A percentile compares a stretch with the other conserved stretches of the same genome.
Evolutionary conservation across 2,888 invertebrate species (phyloP).

Genomic region (Leptinotarsa haldemani): DNA sequence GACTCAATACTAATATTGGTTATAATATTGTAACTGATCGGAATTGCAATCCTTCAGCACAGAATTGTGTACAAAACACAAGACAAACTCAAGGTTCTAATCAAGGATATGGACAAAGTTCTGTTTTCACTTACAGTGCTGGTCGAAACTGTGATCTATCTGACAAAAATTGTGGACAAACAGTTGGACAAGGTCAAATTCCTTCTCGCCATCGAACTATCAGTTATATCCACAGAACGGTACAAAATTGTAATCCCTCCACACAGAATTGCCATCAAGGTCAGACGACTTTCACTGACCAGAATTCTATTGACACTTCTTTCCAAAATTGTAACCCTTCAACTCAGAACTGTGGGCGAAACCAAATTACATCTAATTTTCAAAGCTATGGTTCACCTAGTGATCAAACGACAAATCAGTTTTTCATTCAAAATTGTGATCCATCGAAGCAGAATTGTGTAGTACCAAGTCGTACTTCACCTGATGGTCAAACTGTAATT

Average conservation of each 20-base stretch:
- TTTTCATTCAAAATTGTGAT: slow-evolving; percentile 18
- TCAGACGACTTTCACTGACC: background rate
- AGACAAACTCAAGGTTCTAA: background rate
- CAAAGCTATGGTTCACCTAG: background rate
- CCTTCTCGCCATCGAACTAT: background rate
- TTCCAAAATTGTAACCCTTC: slow-evolving; percentile 15
- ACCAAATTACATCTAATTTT: background rate
- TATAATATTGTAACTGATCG: background rate
- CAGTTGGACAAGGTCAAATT: background rate
- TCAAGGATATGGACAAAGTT: slow-evolving; percentile 18
- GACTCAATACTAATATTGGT: background rate
- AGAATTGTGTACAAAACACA: slow-evolving; percentile 23
- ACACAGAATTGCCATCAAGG: slow-evolving; percentile 7
- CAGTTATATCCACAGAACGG: background rate
- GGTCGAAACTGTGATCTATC: slow-evolving; percentile 35
- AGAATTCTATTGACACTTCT: no score
- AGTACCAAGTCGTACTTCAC: background rate
- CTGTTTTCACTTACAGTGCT: background rate
- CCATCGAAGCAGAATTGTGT: slow-evolving; percentile 29
- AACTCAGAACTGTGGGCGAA: slow-evolving; percentile 23
- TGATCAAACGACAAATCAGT: slow-evolving; percentile 5
- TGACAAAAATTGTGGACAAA: slow-evolving; percentile 25
- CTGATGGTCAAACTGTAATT: no score
- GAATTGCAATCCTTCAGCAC: slow-evolving; percentile 21
- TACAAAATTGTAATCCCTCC: background rate